Percentiles rank a stretch among this genome's conserved stretches.
Conservation (phyloP, 2,888 invertebrate genomes). For the Xestia c-nigrum region DNA sequence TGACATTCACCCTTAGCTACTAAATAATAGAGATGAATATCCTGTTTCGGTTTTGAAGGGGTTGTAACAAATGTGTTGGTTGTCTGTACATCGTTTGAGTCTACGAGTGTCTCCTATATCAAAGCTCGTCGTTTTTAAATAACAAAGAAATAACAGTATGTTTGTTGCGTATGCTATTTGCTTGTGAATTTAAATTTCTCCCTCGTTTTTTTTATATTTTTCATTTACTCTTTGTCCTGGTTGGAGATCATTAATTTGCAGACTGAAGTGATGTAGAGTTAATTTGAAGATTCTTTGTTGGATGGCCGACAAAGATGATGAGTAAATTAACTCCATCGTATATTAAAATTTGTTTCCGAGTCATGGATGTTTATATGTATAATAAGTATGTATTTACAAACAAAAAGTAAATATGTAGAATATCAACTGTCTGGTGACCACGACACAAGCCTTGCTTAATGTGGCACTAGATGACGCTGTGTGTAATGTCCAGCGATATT, state of each 20-base stretch:
- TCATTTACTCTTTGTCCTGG: conserved; percentile 52
- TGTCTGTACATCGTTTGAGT: conserved; percentile 54
- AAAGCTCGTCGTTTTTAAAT: conserved; percentile 73
- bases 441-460: too few species aligned
- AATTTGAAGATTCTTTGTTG: conserved; percentile 15
- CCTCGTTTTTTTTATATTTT: conserved; percentile 47
- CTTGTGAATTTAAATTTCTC: conserved; percentile 69
- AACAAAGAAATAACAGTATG: conserved; percentile 71
- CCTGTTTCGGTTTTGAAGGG: background rate
- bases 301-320: background rate
- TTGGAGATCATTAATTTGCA: conserved; percentile 46
- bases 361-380: too few species aligned
- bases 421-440: too few species aligned
- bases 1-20: background rate
- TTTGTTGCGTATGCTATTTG: conserved; percentile 63
- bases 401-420: too few species aligned
- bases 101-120: conserved; percentile 62
- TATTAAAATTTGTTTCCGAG: too few species aligned
- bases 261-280: conserved; percentile 14
- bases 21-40: background rate
- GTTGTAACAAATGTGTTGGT: conserved; percentile 15
- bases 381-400: too few species aligned
- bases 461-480: too few species aligned
- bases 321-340: too few species aligned
- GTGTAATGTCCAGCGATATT: too few species aligned